A percentile compares a stretch with the other conserved stretches of the same genome.
Evolutionary conservation across 1,140 invertebrate species (phyloP).

Genomic region (Andrena cerasifolii): DNA sequence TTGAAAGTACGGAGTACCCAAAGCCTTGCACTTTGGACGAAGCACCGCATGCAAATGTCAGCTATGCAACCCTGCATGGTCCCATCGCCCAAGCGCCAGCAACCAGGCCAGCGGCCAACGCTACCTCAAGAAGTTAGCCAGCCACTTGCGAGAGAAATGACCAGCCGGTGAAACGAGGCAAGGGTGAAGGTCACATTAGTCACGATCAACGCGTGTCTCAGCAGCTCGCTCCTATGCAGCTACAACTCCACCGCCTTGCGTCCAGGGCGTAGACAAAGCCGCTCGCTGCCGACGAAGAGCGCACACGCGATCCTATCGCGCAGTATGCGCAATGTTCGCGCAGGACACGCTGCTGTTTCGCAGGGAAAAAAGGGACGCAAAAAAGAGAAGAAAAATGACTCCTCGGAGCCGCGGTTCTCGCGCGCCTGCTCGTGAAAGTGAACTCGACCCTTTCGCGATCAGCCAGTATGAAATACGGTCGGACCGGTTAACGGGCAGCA

Average conservation of each 20-base stretch:
- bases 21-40: no score
- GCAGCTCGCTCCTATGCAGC: constrained; percentile 16
- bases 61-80: no score
- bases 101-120: constrained; percentile 41
- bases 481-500: background rate
- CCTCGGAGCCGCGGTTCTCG: background rate
- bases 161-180: constrained; percentile 60
- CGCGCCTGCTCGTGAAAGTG: constrained; percentile 6
- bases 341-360: background rate
- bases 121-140: constrained; percentile 35
- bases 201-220: constrained; percentile 44
- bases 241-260: background rate
- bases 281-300: background rate
- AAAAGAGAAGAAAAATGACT: no score
- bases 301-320: background rate
- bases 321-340: background rate
- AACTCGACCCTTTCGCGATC: background rate
- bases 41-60: no score
- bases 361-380: background rate
- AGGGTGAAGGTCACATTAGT: constrained; percentile 65
- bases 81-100: constrained; percentile 27
- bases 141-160: constrained; percentile 56
- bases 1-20: no score
- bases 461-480: background rate
- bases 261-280: background rate